Base-by-base conservation (phyloP, 2,797 vertebrate genomes). In the Intellagama lesueurii region DNA sequence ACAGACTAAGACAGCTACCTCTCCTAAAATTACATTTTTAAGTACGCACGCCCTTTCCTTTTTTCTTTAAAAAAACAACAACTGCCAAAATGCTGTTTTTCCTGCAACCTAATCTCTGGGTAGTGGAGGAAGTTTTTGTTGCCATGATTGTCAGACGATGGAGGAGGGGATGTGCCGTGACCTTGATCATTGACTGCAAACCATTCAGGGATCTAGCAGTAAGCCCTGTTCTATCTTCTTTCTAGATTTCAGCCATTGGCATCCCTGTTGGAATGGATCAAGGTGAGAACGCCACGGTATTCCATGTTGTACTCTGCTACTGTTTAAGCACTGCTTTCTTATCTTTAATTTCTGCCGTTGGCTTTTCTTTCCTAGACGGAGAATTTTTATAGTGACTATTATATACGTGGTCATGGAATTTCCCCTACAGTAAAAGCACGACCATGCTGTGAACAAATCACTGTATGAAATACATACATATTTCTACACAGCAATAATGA, bases 401-500 rank as follows among this genome's bases (percentile, higher is more conserved):
- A 64, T n/a, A 60, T 19, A 70, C 17, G 19, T n/a, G 40, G 28
- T 52, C 17, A 60, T 89, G 35, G 82, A 70, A 80, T 80, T 89
- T 78, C 52, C 75, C 70, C 72, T 16, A 88, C 60, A 69, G 68
- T 66, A 19, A 68, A 40, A 79, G 88, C 91, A 87, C 80, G 81
- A 88, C 91, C 30, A 4, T 88, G 93, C 89, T 95, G 90, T 52
- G 91, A 93, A 86, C 44, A 88, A 87, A 93, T 86, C 75, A 81
- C 92, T 78, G 26, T 9, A 92, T 89, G 82, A 91, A 85, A 73
- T 52, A 9, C 16, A 49, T 3, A 19, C 30, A 70, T 47, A 49
- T 64, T 64, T 30, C 7, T n/a, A 26, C n/a, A 85, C 73, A 81
- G 93, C 85, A 89, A 92, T 95, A 97, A 96, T 96, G 96, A 97